Evolutionary conservation across 2,888 invertebrate species (phyloP).

Genomic region (Cheilosia vulpina): DNA sequence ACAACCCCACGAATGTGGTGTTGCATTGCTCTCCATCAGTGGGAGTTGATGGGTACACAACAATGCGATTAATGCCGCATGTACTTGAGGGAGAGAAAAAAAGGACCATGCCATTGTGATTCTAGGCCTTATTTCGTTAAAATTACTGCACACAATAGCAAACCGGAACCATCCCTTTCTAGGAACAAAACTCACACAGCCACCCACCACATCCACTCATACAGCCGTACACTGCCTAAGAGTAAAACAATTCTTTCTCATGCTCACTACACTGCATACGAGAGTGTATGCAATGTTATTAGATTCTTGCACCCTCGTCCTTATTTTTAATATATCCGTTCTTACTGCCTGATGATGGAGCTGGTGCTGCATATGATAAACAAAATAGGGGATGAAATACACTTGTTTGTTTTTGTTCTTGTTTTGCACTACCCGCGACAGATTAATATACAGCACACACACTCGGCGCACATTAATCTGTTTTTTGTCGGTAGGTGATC

Average conservation of each 20-base stretch:
- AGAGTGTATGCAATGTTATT: slow-evolving; percentile 71
- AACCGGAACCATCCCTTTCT: slow-evolving; percentile 23
- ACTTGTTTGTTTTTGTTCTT: slow-evolving; percentile 45
- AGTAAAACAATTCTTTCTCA: slow-evolving; percentile 62
- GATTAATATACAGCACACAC: slow-evolving; percentile 65
- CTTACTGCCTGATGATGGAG: slow-evolving; percentile 32
- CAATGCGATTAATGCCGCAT: slow-evolving; percentile 56
- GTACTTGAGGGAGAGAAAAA: slow-evolving; percentile 66
- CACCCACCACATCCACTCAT: slow-evolving; percentile 41
- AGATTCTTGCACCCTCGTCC: slow-evolving; percentile 66
- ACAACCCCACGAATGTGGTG: slow-evolving; percentile 10
- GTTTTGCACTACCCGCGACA: slow-evolving; percentile 62
- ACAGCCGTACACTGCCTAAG: not conserved
- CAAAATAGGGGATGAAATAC: slow-evolving; percentile 61
- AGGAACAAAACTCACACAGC: slow-evolving; percentile 25
- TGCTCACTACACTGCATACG: slow-evolving; percentile 48
- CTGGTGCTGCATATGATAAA: slow-evolving; percentile 59
- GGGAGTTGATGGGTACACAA: slow-evolving; percentile 49
- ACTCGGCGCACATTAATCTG: slow-evolving; percentile 59
- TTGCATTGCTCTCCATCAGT: slow-evolving; percentile 39
- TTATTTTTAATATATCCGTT: slow-evolving; percentile 33
- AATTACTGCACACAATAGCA: slow-evolving; percentile 80
- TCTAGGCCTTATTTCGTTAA: slow-evolving; percentile 81
- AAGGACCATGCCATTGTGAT: slow-evolving; percentile 58
- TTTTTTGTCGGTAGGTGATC: slow-evolving; percentile 30